Conservation (phyloP, 2,113 vertebrate species). For the Psilopsiagon aurifrons region DNA sequence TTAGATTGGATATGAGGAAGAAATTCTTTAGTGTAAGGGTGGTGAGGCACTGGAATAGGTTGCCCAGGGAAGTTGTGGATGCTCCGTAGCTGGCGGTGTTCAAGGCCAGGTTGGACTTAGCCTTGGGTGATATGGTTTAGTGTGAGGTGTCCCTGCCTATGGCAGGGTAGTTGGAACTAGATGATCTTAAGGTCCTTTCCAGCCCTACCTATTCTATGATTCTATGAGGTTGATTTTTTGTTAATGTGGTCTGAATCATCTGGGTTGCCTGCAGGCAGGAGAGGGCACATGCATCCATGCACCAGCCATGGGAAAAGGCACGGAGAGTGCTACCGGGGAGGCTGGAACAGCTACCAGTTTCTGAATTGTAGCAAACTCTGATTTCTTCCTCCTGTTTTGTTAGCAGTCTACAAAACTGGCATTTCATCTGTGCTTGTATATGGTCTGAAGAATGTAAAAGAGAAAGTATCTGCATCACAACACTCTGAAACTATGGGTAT, state of each 20-base stretch:
- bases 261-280: not conserved
- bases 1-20: too few species aligned
- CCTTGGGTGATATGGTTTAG: too few species aligned
- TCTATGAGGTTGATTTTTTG: not conserved
- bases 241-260: not conserved
- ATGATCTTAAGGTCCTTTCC: too few species aligned
- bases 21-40: too few species aligned
- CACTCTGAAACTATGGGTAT: fast-evolving
- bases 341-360: not conserved
- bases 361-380: not conserved
- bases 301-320: not conserved
- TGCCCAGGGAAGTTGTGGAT: too few species aligned
- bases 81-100: too few species aligned
- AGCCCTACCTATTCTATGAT: too few species aligned
- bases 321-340: not conserved
- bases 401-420: not conserved
- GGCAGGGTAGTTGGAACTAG: too few species aligned
- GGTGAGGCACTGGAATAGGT: too few species aligned
- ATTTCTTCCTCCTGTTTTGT: not conserved
- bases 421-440: not conserved
- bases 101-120: too few species aligned
- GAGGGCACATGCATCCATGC: not conserved
- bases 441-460: not conserved
- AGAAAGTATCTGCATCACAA: not conserved
- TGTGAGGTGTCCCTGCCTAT: too few species aligned